Percentiles rank a stretch among this genome's conserved stretches.
These are phyloP conservation scores for Ctenopoma multispine DNA, from an alignment of 2,797 vertebrate genomes.

Conservation along the genomic window DNA sequence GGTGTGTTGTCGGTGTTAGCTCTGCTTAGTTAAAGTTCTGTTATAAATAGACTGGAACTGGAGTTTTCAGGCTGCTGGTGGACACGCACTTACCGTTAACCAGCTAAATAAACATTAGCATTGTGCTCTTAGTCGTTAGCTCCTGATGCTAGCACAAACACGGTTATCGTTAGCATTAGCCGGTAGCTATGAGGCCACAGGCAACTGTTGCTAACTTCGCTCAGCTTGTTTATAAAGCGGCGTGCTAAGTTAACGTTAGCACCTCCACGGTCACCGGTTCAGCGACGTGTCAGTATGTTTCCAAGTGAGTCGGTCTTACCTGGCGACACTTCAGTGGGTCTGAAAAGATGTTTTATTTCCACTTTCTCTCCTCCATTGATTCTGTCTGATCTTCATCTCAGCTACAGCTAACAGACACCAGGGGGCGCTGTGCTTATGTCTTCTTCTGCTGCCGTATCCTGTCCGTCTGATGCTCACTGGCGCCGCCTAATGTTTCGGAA, in stretches of 20 bases:
- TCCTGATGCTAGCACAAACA: neutral
- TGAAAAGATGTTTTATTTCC: conserved; percentile 30
- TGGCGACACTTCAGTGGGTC: conserved; percentile 8
- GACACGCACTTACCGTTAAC: conserved; percentile 7
- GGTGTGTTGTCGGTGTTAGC: neutral
- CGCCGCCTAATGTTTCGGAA: neutral
- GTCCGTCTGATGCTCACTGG: neutral
- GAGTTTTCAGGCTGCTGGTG: no score
- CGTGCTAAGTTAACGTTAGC: conserved; percentile 26
- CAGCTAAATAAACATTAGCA: conserved; percentile 7
- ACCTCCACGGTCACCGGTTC: neutral
- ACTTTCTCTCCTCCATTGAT: conserved; percentile 59
- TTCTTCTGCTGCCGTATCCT: neutral
- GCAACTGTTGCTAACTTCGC: conserved; percentile 57
- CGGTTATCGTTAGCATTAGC: conserved; percentile 15
- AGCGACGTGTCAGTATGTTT: rapidly evolving
- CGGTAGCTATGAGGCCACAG: conserved; percentile 6
- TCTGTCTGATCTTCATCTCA: conserved; percentile 23
- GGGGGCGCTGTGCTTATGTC: conserved; percentile 3
- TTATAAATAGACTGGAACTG: neutral
- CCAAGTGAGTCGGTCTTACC: conserved; percentile 37
- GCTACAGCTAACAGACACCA: neutral
- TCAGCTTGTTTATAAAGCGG: neutral
- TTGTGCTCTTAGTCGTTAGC: neutral
- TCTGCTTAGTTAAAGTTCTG: neutral